phyloP scores from a whole-genome alignment of 2,113 vertebrate species.

The Erythrocercus mccallii region DNA sequence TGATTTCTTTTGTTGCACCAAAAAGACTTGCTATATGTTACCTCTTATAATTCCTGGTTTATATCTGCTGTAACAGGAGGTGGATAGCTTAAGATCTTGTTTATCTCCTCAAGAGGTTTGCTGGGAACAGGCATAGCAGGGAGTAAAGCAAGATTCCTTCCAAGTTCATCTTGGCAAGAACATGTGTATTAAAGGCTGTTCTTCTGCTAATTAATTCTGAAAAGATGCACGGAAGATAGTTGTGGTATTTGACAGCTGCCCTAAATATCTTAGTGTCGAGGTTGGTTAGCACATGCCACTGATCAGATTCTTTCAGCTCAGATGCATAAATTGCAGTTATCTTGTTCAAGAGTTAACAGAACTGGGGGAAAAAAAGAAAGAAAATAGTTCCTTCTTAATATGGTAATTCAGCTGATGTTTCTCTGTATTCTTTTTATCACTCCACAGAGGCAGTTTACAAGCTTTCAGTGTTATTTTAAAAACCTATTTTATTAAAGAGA shows the following conservation, averaged over 20 bases:
- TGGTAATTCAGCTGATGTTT: neutral
- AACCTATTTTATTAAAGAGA: neutral
- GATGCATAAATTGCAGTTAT: neutral
- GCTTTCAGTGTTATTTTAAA: neutral
- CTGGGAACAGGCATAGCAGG: neutral
- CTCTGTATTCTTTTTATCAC: neutral
- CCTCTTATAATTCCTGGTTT: neutral
- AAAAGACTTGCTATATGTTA: neutral
- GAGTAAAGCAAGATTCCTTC: neutral
- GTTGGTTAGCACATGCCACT: conserved; percentile 50
- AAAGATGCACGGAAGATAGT: conserved; percentile 48
- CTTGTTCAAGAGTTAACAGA: neutral
- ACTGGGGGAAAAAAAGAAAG: neutral
- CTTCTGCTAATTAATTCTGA: conserved; percentile 65
- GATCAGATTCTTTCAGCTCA: conserved; percentile 49
- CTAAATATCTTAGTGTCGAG: conserved; percentile 41
- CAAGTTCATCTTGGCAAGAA: conserved; percentile 59
- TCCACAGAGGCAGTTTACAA: neutral
- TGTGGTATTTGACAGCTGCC: conserved; percentile 61
- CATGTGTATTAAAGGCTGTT: neutral
- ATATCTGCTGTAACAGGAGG: neutral
- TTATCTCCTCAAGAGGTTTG: neutral
- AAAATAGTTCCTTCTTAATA: neutral
- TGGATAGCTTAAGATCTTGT: neutral
- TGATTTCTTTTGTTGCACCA: neutral